Evolutionary conservation across 2,113 vertebrate species (phyloP).

Genomic region (Condylura cristata): DNA sequence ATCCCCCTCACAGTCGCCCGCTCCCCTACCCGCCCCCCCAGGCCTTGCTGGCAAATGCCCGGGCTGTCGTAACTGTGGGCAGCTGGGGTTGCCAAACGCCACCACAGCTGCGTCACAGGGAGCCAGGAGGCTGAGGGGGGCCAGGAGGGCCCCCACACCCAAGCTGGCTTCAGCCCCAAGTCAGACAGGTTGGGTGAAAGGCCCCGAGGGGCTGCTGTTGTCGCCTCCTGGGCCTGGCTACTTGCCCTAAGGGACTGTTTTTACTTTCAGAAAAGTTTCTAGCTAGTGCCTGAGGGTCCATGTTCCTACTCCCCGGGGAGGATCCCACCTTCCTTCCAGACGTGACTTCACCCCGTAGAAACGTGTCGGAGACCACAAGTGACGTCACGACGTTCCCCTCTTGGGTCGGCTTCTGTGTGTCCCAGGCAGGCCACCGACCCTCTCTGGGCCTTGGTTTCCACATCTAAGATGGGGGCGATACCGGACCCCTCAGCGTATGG

Average conservation of each 20-base stretch:
- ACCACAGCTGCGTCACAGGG: conserved; percentile 68
- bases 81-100: conserved; percentile 45
- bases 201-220: neutral
- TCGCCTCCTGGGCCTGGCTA: neutral
- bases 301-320: neutral
- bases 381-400: neutral
- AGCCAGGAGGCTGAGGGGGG: neutral
- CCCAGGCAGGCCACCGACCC: neutral
- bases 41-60: neutral
- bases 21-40: no score
- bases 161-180: neutral
- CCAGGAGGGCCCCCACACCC: neutral
- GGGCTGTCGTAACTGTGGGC: conserved; percentile 29
- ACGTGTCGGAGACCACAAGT: neutral
- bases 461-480: neutral
- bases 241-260: neutral
- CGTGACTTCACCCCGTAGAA: neutral
- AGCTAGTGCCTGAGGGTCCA: neutral
- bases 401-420: neutral
- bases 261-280: neutral
- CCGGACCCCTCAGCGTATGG: neutral
- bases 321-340: neutral
- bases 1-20: no score
- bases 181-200: neutral
- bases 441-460: neutral